phyloP scores from a whole-genome alignment of 2,797 vertebrate genomes.

The Epinephelus awoara region DNA sequence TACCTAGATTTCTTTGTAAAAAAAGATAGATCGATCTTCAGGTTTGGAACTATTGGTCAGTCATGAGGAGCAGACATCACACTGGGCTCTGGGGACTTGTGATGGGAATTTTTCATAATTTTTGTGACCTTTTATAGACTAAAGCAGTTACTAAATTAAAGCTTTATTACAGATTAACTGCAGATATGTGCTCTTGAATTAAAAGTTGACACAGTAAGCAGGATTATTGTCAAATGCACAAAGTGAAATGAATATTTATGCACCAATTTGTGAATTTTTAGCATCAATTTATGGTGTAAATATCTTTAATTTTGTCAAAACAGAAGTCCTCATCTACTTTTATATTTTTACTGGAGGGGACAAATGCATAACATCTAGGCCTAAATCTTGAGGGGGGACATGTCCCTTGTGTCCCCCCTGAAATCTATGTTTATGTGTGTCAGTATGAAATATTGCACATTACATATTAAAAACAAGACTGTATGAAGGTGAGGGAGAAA shows the following conservation, averaged over 20 bases:
- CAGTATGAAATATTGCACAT: not conserved
- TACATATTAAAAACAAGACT: not conserved
- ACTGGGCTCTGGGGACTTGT: not conserved
- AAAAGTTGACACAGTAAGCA: not conserved
- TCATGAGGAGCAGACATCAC: too few relatives aligned
- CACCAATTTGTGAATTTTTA: too few relatives aligned
- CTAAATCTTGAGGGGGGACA: too few relatives aligned
- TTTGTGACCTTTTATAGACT: not conserved
- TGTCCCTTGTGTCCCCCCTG: too few relatives aligned
- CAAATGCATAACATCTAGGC: too few relatives aligned
- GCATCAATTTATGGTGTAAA: too few relatives aligned
- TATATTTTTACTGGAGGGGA: too few relatives aligned
- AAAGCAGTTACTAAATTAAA: not conserved
- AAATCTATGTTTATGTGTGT: not conserved
- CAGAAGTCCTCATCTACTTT: too few relatives aligned
- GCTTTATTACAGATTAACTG: not conserved
- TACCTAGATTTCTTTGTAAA: not conserved
- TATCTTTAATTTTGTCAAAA: too few relatives aligned
- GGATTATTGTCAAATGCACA: not conserved
- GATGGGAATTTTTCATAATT: not conserved
- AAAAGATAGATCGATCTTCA: not conserved
- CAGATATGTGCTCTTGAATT: not conserved
- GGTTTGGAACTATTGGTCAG: too few relatives aligned
- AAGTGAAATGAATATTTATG: too few relatives aligned
- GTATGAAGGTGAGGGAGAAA: not conserved